Percentiles rank a stretch among this genome's conserved stretches.
Conservation (phyloP, 2,888 invertebrate genomes). For the Spicauda simplicius region DNA sequence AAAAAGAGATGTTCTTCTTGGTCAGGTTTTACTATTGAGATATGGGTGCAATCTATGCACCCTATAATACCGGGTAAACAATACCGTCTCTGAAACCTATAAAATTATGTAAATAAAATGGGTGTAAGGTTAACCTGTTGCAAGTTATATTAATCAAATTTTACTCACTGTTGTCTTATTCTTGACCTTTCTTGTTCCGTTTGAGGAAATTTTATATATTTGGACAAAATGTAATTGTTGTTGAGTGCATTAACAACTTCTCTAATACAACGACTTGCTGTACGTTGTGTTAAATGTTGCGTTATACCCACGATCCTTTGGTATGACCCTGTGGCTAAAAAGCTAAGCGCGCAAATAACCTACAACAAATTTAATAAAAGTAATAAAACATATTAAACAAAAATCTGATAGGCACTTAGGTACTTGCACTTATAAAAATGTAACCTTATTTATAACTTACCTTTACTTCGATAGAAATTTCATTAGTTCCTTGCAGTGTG, state of each 20-base stretch:
- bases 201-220: conserved; percentile 38
- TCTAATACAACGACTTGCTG: conserved; percentile 17
- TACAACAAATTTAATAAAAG: conserved; percentile 4
- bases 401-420: no score
- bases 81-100: conserved; percentile 3
- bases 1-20: conserved; percentile 8
- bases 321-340: conserved; percentile 19
- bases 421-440: neutral
- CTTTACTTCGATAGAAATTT: neutral
- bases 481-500: conserved; percentile 2
- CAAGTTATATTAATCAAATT: no score
- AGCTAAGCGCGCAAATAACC: conserved; percentile 39
- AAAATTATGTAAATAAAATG: conserved; percentile 20
- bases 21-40: neutral
- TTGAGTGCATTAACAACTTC: conserved; percentile 40
- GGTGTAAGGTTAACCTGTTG: no score
- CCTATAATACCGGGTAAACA: neutral
- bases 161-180: conserved; percentile 3
- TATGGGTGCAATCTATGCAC: neutral
- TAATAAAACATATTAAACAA: no score
- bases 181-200: conserved; percentile 37
- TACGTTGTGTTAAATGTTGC: conserved; percentile 39
- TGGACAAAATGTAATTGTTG: conserved; percentile 19
- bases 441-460: neutral
- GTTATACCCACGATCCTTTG: conserved; percentile 37